Percentiles rank a stretch among this genome's conserved stretches.
phyloP scores from a whole-genome alignment of 1,140 invertebrate genomes.

The Physella acuta region DNA sequence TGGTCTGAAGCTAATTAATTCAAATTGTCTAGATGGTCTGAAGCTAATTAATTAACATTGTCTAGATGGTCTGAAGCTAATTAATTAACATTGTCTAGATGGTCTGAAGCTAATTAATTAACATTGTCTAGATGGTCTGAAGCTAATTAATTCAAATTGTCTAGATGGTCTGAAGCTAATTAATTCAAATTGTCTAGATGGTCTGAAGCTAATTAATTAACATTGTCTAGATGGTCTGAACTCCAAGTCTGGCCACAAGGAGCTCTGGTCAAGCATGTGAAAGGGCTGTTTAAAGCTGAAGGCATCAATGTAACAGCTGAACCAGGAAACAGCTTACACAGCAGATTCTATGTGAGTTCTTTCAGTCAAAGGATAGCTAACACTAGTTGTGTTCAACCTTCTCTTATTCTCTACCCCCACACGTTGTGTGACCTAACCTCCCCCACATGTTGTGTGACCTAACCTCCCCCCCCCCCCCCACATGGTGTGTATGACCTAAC shows the following conservation, averaged over 20 bases:
- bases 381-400: slow-evolving; percentile 53
- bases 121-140: too few species aligned
- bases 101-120: too few species aligned
- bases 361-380: not conserved
- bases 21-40: too few species aligned
- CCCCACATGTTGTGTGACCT: not conserved
- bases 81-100: too few species aligned
- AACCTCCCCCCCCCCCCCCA: too few species aligned
- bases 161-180: too few species aligned
- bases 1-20: too few species aligned
- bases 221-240: slow-evolving; percentile 79
- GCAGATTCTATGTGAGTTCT: slow-evolving; percentile 81
- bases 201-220: too few species aligned
- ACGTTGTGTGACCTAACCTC: not conserved
- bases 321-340: slow-evolving; percentile 79
- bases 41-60: too few species aligned
- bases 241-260: slow-evolving; percentile 74
- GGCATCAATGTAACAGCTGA: slow-evolving; percentile 76
- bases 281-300: slow-evolving; percentile 77
- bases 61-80: too few species aligned
- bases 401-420: slow-evolving; percentile 52
- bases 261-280: slow-evolving; percentile 78
- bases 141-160: too few species aligned
- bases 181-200: too few species aligned
- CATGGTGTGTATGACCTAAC: slow-evolving; percentile 87